Conservation (phyloP, 2,113 vertebrate genomes). For the Myiagra hebetior region DNA sequence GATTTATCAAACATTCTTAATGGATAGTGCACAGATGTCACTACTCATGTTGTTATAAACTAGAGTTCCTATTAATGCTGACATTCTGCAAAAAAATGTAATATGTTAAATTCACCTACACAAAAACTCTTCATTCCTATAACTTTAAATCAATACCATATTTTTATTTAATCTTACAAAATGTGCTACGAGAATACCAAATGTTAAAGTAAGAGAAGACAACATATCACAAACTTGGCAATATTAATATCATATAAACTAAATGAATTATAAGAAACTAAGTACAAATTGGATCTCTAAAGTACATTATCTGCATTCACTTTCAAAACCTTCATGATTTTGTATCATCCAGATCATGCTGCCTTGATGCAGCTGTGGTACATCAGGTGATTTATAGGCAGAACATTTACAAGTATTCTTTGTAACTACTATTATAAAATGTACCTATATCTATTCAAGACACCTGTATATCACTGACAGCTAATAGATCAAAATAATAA, state of each 20-base stretch:
- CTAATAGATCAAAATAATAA: constrained; percentile 9
- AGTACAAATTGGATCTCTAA: background rate
- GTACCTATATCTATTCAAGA: background rate
- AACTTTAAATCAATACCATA: background rate
- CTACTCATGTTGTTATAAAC: constrained; percentile 18
- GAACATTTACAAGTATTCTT: background rate
- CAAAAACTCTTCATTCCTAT: background rate
- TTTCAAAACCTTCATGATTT: background rate
- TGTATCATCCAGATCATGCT: background rate
- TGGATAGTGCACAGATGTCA: constrained; percentile 8
- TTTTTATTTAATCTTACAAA: background rate
- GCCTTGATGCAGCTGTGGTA: background rate
- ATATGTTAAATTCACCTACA: background rate
- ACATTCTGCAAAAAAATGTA: background rate
- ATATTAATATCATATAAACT: background rate
- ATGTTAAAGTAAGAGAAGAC: background rate
- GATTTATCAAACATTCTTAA: constrained; percentile 48
- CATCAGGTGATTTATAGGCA: background rate
- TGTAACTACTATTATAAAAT: background rate
- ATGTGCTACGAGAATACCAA: background rate
- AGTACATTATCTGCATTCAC: background rate
- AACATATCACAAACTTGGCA: background rate
- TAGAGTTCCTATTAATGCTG: constrained; percentile 6
- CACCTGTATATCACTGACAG: background rate
- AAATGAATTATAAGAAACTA: background rate